phyloP scores from a whole-genome alignment of 2,888 invertebrate species.

The Hybos culiciformis region DNA sequence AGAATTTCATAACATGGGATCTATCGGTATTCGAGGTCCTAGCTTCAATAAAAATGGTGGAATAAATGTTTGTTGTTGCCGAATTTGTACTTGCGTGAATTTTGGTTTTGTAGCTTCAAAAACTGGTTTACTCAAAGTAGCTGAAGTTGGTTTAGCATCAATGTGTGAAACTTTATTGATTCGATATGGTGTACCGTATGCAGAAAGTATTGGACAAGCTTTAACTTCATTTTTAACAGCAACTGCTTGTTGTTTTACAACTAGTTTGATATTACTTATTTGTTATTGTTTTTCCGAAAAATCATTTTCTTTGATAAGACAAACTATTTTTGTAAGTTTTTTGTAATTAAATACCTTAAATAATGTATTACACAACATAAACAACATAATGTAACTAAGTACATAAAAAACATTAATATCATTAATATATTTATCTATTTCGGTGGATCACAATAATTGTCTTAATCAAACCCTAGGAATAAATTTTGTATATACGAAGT shows the following conservation, averaged over 20 bases:
- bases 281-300: constrained; percentile 69
- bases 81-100: constrained; percentile 67
- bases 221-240: constrained; percentile 71
- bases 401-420: constrained; percentile 14
- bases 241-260: constrained; percentile 65
- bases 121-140: constrained; percentile 59
- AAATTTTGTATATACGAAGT: too few species aligned
- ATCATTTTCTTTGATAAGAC: constrained; percentile 58
- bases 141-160: constrained; percentile 63
- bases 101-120: constrained; percentile 58
- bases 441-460: too few species aligned
- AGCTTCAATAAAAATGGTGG: constrained; percentile 36
- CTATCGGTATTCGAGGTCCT: constrained; percentile 27
- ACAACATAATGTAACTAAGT: constrained; percentile 21
- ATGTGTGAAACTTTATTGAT: constrained; percentile 68
- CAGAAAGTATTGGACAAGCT: constrained; percentile 60
- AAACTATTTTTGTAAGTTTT: constrained; percentile 68
- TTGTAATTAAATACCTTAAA: neutral
- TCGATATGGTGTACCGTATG: constrained; percentile 61
- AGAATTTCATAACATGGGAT: constrained; percentile 18
- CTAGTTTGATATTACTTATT: constrained; percentile 55
- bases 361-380: neutral
- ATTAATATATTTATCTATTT: too few species aligned
- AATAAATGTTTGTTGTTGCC: constrained; percentile 57
- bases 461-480: too few species aligned